A percentile compares a stretch with the other conserved stretches of the same genome.
phyloP scores from a whole-genome alignment of 2,888 invertebrate species.

The Antitype chi region DNA sequence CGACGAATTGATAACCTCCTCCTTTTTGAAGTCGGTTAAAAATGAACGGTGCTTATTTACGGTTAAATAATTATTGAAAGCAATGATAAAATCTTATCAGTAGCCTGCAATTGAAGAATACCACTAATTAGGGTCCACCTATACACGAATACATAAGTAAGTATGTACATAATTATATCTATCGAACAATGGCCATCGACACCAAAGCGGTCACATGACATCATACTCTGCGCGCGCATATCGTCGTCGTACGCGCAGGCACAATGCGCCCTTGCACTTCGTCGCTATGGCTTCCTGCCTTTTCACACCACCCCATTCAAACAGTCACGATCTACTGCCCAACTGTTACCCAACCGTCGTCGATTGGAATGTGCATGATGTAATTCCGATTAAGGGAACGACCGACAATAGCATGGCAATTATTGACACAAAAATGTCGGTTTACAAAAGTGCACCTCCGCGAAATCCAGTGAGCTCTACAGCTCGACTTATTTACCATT shows the following conservation, averaged over 20 bases:
- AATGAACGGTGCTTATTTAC: neutral
- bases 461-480: slow-evolving; percentile 34
- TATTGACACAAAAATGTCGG: slow-evolving; percentile 32
- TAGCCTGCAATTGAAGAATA: slow-evolving; percentile 6
- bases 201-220: slow-evolving; percentile 64
- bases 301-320: slow-evolving; percentile 82
- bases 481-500: slow-evolving; percentile 24
- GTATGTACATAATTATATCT: slow-evolving; percentile 29
- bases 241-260: slow-evolving; percentile 59
- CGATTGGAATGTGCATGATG: slow-evolving; percentile 72
- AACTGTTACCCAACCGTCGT: slow-evolving; percentile 73
- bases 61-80: neutral
- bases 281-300: slow-evolving; percentile 78
- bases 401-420: slow-evolving; percentile 34
- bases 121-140: slow-evolving; percentile 26
- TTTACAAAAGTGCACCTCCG: slow-evolving; percentile 37
- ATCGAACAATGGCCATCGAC: slow-evolving; percentile 61
- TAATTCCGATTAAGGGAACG: slow-evolving; percentile 64
- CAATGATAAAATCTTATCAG: slow-evolving; percentile 20
- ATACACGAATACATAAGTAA: slow-evolving; percentile 16
- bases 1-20: too few relatives aligned
- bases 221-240: slow-evolving; percentile 57
- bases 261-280: slow-evolving; percentile 82
- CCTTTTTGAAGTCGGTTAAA: too few relatives aligned
- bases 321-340: slow-evolving; percentile 79